Evolutionary conservation across 2,797 vertebrate genomes (phyloP), one percentile per base, ranked within the genome.

Genomic region (Euthynnus affinis): DNA sequence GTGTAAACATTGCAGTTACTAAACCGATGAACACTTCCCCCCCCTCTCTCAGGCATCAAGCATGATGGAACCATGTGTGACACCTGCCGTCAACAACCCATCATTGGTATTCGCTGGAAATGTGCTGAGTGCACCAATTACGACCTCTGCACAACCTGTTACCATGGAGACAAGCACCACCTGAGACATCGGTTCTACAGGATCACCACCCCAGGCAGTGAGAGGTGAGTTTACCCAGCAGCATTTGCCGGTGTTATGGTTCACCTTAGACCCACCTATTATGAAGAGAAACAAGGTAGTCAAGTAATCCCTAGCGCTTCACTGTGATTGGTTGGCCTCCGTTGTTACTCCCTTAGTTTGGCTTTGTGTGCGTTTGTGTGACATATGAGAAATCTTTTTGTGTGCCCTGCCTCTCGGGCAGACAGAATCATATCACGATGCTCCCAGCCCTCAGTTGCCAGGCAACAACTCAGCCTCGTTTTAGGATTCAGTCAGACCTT

Each of bases 21-120:
- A 27, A 42, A 14, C 6, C 37, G 15, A 71, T 40, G 56, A 55
- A 63, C 51, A 3, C 34, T 76, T 1, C n/a, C 17, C 4, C 40
- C 27, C n/a, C 17, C 4, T 34, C 27, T 80, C 46, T 17, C 85
- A 99, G 98, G 98, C 84, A 99, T 99, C 91, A 99, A 99, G 86
- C 98, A 99, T 17, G 98, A 99, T 80, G 98, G 98, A 85, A 99
- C 98, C 81, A 99, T 99, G 98, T 99, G 98, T 90, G 98, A 99
- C 91, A 99, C 98, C 51, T 99, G 98, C 91, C 96, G 98, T 48
- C 98, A 99, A 85, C 98, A 99, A 74, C 98, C 98, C 29, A 99
- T 99, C 94, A 99, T 99, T 83, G 98, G 98, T 62, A 99, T 99
- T 92, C 97, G 98, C 84, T 99, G 98, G 98, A 99, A 99, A 88